Conservation (phyloP, 1,140 invertebrate genomes). For the Microplitis demolitor region DNA sequence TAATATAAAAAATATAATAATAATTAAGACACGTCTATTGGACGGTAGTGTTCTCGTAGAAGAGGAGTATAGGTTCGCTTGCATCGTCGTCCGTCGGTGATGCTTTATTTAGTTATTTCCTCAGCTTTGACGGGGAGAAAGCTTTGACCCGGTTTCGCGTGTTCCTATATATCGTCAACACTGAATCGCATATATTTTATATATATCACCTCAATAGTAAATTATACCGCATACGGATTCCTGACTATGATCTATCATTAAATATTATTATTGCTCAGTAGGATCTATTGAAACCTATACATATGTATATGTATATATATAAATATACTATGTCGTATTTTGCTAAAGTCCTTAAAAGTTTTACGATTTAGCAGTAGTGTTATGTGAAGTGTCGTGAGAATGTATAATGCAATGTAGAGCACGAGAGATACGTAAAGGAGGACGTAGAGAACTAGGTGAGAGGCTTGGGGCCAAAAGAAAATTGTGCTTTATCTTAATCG, state of each 20-base stretch:
- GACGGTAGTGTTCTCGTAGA: background rate
- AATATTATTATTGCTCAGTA: too few species aligned
- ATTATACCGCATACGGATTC: too few species aligned
- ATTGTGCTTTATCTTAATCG: slow-evolving; percentile 7
- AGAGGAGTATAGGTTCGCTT: background rate
- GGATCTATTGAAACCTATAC: too few species aligned
- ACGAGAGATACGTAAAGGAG: background rate
- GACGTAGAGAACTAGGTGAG: background rate
- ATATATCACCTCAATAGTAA: too few species aligned
- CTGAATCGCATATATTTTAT: background rate
- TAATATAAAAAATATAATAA: background rate
- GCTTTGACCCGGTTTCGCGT: slow-evolving; percentile 18
- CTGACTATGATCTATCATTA: too few species aligned
- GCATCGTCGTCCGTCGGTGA: background rate
- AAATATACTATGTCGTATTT: too few species aligned
- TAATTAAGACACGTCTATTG: background rate
- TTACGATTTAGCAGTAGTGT: background rate
- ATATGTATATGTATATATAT: too few species aligned
- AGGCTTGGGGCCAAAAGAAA: background rate
- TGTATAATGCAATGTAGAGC: background rate
- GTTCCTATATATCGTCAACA: background rate
- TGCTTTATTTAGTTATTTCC: slow-evolving; percentile 25
- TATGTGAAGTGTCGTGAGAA: background rate
- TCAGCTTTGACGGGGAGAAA: slow-evolving; percentile 16
- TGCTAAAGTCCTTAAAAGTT: too few species aligned